Conservation (phyloP, 2,797 vertebrate species). For the Siniperca scherzeri region DNA sequence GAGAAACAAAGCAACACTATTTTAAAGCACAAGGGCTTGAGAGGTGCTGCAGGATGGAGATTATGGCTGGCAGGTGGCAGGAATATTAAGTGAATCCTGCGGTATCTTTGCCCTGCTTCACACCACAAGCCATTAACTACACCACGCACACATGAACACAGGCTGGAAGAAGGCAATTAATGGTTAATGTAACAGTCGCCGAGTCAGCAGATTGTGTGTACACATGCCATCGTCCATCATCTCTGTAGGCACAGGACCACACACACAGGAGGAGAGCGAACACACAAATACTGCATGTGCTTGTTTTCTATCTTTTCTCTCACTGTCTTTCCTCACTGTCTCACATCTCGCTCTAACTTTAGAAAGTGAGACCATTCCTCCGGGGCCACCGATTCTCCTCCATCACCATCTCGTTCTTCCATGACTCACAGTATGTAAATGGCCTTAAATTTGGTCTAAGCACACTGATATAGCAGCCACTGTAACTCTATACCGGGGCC, state of each 20-base stretch:
- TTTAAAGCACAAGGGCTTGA: slow-evolving; percentile 46
- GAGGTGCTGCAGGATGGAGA: slow-evolving; percentile 72
- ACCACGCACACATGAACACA: slow-evolving; percentile 36
- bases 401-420: slow-evolving; percentile 38
- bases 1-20: slow-evolving; percentile 59
- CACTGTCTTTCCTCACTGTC: slow-evolving; percentile 33
- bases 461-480: slow-evolving; percentile 41
- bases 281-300: slow-evolving; percentile 33
- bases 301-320: slow-evolving; percentile 21
- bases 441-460: slow-evolving; percentile 33
- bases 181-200: slow-evolving; percentile 69
- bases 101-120: slow-evolving; percentile 65
- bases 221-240: slow-evolving; percentile 69
- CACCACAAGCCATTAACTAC: slow-evolving; percentile 71
- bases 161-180: slow-evolving; percentile 65
- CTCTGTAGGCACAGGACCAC: slow-evolving; percentile 48
- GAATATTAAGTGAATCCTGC: slow-evolving; percentile 81
- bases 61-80: slow-evolving; percentile 70
- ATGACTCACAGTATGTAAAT: slow-evolving; percentile 46
- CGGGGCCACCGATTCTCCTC: slow-evolving; percentile 30
- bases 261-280: background rate
- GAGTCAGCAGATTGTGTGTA: slow-evolving; percentile 74
- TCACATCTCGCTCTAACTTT: slow-evolving; percentile 62
- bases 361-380: slow-evolving; percentile 49
- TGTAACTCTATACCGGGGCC: slow-evolving; percentile 50